These are phyloP conservation scores for Propithecus coquereli DNA, from an alignment of 2,113 vertebrate genomes.

Conservation along the genomic window DNA sequence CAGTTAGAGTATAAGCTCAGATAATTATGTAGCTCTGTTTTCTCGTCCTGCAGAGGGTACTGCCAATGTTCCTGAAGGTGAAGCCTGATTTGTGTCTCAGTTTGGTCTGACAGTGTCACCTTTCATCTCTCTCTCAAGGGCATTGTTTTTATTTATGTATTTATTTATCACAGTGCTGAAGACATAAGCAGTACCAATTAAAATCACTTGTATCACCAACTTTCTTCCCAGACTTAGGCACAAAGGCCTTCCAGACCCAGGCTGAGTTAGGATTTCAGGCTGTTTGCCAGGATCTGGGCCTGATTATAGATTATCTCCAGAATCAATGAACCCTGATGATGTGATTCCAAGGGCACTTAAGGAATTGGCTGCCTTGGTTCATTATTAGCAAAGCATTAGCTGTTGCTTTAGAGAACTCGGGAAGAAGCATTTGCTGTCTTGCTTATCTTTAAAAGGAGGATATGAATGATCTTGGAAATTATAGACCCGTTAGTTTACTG, in stretches of 20 bases:
- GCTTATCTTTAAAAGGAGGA: constrained; percentile 71
- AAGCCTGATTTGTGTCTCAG: constrained; percentile 29
- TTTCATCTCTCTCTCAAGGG: constrained; percentile 48
- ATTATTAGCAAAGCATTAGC: constrained; percentile 71
- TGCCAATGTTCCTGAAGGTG: constrained; percentile 42
- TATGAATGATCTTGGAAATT: constrained; percentile 73
- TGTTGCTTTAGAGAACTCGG: constrained; percentile 68
- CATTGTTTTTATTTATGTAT: constrained; percentile 7
- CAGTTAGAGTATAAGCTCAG: constrained; percentile 27
- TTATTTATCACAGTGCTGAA: constrained; percentile 16
- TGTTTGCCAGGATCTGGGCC: constrained; percentile 48
- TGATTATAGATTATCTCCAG: constrained; percentile 68
- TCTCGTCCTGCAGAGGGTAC: background rate
- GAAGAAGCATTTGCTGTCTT: constrained; percentile 60
- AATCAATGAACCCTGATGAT: constrained; percentile 70
- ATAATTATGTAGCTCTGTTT: constrained; percentile 29
- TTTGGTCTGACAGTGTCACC: constrained; percentile 46
- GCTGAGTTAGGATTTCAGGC: constrained; percentile 22
- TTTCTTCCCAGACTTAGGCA: constrained; percentile 8
- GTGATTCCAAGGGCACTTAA: constrained; percentile 67
- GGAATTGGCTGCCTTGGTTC: constrained; percentile 66
- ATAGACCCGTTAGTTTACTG: constrained; percentile 75
- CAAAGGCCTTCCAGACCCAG: constrained; percentile 15
- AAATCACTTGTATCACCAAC: constrained; percentile 21
- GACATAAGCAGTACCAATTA: constrained; percentile 12